These are phyloP conservation scores for Cardiocondyla obscurior DNA, from an alignment of 1,140 invertebrate species.

Conservation along the genomic window DNA sequence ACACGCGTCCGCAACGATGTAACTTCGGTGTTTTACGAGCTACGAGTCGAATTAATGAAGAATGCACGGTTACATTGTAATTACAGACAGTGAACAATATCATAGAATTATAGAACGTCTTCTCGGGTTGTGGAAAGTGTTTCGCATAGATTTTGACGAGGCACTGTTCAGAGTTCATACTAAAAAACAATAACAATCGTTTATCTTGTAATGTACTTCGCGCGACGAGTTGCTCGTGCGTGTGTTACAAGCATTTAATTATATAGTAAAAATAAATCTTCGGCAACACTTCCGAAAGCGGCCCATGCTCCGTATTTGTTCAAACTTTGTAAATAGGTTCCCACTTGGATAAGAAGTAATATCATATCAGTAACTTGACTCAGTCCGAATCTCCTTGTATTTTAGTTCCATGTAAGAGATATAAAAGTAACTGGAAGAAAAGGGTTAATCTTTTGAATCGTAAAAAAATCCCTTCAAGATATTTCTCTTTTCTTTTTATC, in stretches of 20 bases:
- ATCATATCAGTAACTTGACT: too few relatives aligned
- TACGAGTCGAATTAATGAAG: conserved; percentile 70
- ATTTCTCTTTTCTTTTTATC: too few relatives aligned
- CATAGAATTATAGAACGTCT: conserved; percentile 75
- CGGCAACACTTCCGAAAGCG: too few relatives aligned
- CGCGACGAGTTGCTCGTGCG: conserved; percentile 19
- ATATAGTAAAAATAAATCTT: conserved; percentile 77
- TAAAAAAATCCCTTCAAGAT: too few relatives aligned
- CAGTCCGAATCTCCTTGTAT: too few relatives aligned
- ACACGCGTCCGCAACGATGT: neutral
- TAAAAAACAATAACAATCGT: conserved; percentile 82
- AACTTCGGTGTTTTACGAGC: neutral
- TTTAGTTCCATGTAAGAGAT: too few relatives aligned
- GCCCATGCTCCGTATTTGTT: too few relatives aligned
- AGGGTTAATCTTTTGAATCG: too few relatives aligned
- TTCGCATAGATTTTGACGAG: conserved; percentile 82
- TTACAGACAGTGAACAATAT: conserved; percentile 78
- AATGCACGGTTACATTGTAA: conserved; percentile 75
- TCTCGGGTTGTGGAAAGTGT: conserved; percentile 77
- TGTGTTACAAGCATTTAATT: conserved; percentile 38
- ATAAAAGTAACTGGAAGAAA: too few relatives aligned
- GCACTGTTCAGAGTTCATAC: conserved; percentile 83
- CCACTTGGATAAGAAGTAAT: too few relatives aligned
- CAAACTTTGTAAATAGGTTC: too few relatives aligned
- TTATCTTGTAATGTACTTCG: conserved; percentile 69